Evolutionary conservation across 2,888 invertebrate species (phyloP).

Genomic region (Cenopis cana): DNA sequence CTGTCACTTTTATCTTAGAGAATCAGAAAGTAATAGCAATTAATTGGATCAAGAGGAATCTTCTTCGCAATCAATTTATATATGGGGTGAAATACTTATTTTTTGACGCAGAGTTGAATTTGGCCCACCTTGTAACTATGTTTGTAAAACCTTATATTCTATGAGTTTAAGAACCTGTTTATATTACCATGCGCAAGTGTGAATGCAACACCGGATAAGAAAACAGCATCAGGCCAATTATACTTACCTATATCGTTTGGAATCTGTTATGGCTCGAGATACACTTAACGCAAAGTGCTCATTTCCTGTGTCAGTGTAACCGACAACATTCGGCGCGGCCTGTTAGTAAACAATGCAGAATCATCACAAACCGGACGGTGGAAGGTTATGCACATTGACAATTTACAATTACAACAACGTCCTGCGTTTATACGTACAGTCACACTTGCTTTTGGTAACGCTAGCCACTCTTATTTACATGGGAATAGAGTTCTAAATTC

Average conservation of each 20-base stretch:
- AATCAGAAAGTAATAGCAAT: neutral
- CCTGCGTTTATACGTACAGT: constrained; percentile 13
- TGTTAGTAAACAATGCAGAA: constrained; percentile 36
- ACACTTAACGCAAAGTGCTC: constrained; percentile 20
- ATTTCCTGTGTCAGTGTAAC: constrained; percentile 34
- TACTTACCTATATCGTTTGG: neutral
- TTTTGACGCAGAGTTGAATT: no score
- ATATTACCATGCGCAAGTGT: no score
- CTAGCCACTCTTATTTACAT: no score
- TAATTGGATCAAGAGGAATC: neutral
- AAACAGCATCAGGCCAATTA: constrained; percentile 24
- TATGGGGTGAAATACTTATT: no score
- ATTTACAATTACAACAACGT: constrained; percentile 20
- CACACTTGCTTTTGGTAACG: no score
- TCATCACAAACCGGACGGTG: constrained; percentile 23
- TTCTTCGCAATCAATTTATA: neutral
- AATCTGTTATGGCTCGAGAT: constrained; percentile 24
- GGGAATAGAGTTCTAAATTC: no score
- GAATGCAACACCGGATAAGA: neutral
- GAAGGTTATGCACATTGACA: constrained; percentile 26
- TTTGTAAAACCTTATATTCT: no score
- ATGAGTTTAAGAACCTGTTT: no score
- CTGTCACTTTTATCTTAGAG: constrained; percentile 4
- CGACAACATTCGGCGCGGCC: constrained; percentile 7
- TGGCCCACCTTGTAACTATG: no score